These are phyloP conservation scores for Thunnus maccoyii DNA, from an alignment of 2,113 vertebrate species.

Conservation along the genomic window DNA sequence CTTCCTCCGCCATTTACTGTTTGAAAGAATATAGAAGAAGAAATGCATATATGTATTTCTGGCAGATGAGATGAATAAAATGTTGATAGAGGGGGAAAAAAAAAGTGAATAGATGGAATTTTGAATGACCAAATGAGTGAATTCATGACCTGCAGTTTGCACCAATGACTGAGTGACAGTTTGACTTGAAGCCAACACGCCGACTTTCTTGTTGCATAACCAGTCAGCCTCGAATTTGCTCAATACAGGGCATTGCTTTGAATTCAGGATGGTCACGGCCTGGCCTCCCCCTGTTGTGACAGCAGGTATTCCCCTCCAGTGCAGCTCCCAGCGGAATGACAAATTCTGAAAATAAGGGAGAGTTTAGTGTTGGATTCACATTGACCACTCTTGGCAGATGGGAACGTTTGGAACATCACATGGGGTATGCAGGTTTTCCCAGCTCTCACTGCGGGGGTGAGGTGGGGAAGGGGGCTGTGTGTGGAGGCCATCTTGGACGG, in stretches of 20 bases:
- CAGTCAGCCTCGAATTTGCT: constrained; percentile 10
- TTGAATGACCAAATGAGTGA: constrained; percentile 32
- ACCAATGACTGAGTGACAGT: constrained; percentile 23
- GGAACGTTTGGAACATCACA: constrained; percentile 53
- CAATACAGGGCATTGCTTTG: constrained; percentile 18
- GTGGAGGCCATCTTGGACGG: constrained; percentile 59
- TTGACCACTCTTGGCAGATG: constrained; percentile 56
- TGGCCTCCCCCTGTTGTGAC: constrained; percentile 25
- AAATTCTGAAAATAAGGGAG: constrained; percentile 40
- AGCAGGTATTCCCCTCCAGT: constrained; percentile 50
- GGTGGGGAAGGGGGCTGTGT: constrained; percentile 1
- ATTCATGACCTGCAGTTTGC: constrained; percentile 33
- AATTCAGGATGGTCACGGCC: constrained; percentile 30
- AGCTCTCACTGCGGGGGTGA: constrained; percentile 25
- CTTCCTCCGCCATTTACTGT: constrained; percentile 24
- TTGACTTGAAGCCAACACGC: constrained; percentile 23
- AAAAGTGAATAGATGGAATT: constrained; percentile 21
- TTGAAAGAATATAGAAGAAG: constrained; percentile 24
- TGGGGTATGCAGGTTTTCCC: constrained; percentile 51
- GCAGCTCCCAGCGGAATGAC: constrained; percentile 30
- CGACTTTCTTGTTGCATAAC: constrained; percentile 4
- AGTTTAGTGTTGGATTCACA: constrained; percentile 56
- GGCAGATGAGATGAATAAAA: constrained; percentile 20
- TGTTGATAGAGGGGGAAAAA: neutral
- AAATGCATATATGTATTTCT: constrained; percentile 32